Evolutionary conservation across 2,888 invertebrate species (phyloP), one percentile per base, ranked within the genome.

Genomic region (Eueremaeus valkanovi): DNA sequence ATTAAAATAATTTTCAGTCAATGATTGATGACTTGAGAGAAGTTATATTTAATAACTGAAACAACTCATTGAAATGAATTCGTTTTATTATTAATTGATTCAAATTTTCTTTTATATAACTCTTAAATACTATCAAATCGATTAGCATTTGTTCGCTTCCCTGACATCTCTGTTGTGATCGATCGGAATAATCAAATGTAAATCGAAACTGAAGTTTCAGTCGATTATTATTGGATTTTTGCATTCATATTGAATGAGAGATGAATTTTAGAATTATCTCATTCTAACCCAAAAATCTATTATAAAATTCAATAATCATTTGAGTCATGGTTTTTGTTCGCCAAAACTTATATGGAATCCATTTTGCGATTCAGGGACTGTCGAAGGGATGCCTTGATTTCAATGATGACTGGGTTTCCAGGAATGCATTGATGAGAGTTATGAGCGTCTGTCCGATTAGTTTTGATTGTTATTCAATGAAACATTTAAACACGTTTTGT

Each of bases 391-490:
- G 21, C 40, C 13, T 27, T 27, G 24, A n/a, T n/a, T n/a, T n/a
- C n/a, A n/a, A n/a, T n/a, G 58, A 58, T 58, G 58, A 31, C 58
- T 58, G 11, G 27, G 58, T 21, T 58, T 58, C 27, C 1, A 58
- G 16, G 18, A 24, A 66, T 40, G 8, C 31, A 21, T 66, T 66
- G 66, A 66, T 66, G 66, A 33, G 66, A 66, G 40, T 40, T 21
- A 36, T 31, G 31, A 33, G 13, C 66, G 36, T 66, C 40, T 40
- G 36, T 66, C 40, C 18, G 36, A 66, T 66, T 66, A 16, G 21
- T 24, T 66, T 66, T 66, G 36, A 66, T 66, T 66, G 66, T 40
- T 40, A 66, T 36, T 36, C 66, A 40, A 58, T 58, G 58, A 58
- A 24, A 58, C 36, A 40, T 66, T 40, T 66, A 40, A 66, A 40